Base-by-base conservation (phyloP, 2,888 invertebrate species). In the Augochlorella aurata region DNA sequence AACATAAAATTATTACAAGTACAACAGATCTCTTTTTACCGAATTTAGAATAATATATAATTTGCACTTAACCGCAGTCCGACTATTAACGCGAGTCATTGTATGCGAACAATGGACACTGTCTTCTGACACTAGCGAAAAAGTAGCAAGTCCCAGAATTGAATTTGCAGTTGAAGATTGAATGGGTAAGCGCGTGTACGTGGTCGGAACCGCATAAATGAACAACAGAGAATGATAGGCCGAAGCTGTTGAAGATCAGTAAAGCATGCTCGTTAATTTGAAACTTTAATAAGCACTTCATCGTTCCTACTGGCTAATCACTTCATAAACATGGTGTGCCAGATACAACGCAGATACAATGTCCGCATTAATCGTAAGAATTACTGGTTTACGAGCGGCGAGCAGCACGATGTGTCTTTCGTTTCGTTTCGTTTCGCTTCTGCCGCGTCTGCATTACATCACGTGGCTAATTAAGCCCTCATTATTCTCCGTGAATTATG, bases 401-500 rank as follows among this genome's bases (percentile, higher is more conserved):
- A 71, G 76, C 79, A 67, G 74, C 81, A 65, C 79, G 83, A 82
- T 84, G 82, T 87, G 79, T 87, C 81, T 87, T 81, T 87, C 79
- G 76, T 79, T 85, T 71, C 82, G 82, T 74, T 83, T 58, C 77
- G 82, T 83, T 86, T 61, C 61, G 61, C 61, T 61, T 81, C 82
- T 61, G 83, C 80, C 67, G 78, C 81, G 85, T 82, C 87, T 78
- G 85, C 85, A 74, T 89, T 89, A 84, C 87, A 86, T 89, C 88
- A 89, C 88, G 88, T 73, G 82, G 85, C 89, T 89, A 89, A 89
- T 89, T 89, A 89, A 88, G 89, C 85, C 81, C 87, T 89, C 85
- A 89, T 89, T 89, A 89, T 89, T 88, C 87, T 87, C 81, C 81
- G 85, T 89, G 88, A 89, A 88, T 89, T 89, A 89, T 88, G 83